These are phyloP conservation scores for Dasypus novemcinctus DNA, from an alignment of 2,113 vertebrate genomes.

Conservation along the genomic window DNA sequence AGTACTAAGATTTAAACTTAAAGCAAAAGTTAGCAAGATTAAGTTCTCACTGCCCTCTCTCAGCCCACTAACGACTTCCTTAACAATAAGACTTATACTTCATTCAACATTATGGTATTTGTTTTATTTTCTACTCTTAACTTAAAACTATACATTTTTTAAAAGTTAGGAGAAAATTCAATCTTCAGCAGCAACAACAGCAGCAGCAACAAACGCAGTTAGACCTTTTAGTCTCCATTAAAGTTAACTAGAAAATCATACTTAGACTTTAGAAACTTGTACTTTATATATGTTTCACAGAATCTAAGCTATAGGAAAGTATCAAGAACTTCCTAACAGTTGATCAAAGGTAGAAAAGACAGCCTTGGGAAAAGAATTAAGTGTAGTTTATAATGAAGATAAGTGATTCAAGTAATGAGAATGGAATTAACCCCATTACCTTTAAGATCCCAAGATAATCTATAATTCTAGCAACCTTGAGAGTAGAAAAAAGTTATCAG, in stretches of 20 bases:
- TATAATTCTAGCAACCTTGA: slow-evolving; percentile 31
- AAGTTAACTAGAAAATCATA: slow-evolving; percentile 12
- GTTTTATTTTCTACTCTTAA: slow-evolving; percentile 31
- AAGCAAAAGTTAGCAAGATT: not conserved
- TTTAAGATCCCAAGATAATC: slow-evolving; percentile 29
- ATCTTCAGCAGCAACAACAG: slow-evolving; percentile 11
- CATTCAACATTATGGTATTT: not conserved
- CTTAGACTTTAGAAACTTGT: slow-evolving; percentile 5
- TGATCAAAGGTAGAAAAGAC: not conserved
- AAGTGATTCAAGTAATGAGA: not conserved
- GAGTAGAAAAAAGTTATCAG: slow-evolving; percentile 9
- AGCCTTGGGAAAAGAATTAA: not conserved
- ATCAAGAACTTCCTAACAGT: not conserved
- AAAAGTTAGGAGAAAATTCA: slow-evolving; percentile 41
- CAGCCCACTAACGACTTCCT: not conserved
- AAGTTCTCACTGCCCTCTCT: not conserved
- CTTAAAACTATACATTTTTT: slow-evolving; percentile 12
- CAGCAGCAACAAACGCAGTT: not conserved
- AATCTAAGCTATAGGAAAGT: not conserved
- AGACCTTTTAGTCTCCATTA: not conserved
- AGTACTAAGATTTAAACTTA: slow-evolving; percentile 16
- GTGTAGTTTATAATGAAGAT: not conserved
- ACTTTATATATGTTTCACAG: not conserved
- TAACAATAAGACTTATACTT: not conserved
- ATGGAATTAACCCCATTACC: not conserved